A percentile compares a stretch with the other conserved stretches of the same genome.
Conservation (phyloP, 64 coral and sea anemone species). For the Stylophora pistillata region DNA sequence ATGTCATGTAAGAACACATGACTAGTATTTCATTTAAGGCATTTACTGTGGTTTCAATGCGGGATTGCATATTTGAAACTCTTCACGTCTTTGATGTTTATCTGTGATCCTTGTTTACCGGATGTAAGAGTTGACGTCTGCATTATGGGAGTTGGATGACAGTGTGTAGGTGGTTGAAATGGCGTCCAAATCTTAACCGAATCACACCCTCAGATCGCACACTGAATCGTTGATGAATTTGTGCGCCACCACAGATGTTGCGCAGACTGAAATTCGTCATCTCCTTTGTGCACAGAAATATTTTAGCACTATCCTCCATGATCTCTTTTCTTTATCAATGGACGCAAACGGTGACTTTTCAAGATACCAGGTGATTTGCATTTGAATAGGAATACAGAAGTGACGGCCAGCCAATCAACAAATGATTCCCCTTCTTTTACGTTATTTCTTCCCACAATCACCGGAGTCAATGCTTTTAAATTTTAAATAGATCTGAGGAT, state of each 20-base stretch:
- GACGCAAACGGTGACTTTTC: background rate
- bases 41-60: background rate
- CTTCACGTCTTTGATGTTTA: background rate
- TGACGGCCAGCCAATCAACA: slow-evolving; percentile 8
- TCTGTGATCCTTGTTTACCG: background rate
- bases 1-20: background rate
- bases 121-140: background rate
- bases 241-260: background rate
- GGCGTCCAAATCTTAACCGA: background rate
- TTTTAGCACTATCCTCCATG: background rate
- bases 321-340: slow-evolving; percentile 3
- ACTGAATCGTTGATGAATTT: background rate
- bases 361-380: slow-evolving; percentile 14
- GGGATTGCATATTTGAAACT: background rate
- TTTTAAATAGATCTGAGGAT: slow-evolving; percentile 55
- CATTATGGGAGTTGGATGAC: background rate
- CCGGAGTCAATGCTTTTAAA: slow-evolving; percentile 42
- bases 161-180: slow-evolving; percentile 11
- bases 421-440: slow-evolving; percentile 42
- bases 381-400: slow-evolving; percentile 4
- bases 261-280: background rate
- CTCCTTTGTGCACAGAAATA: background rate
- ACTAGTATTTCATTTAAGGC: background rate
- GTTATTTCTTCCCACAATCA: slow-evolving; percentile 52
- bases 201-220: no score